phyloP scores from a whole-genome alignment of 2,797 vertebrate species.

The Chaunax sp. region DNA sequence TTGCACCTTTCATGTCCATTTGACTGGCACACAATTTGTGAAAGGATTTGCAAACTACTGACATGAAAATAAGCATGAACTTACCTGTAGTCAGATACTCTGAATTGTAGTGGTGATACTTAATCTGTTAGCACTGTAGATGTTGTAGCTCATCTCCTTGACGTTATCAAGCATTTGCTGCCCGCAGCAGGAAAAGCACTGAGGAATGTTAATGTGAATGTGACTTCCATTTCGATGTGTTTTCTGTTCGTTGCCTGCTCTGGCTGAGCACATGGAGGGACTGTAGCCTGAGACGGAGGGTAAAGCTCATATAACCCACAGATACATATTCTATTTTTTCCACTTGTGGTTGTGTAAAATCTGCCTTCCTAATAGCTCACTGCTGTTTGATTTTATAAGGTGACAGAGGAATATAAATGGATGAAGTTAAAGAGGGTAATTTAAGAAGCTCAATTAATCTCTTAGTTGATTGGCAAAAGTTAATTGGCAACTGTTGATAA shows the following conservation, averaged over 20 bases:
- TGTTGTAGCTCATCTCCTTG: slow-evolving; percentile 61
- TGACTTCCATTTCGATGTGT: slow-evolving; percentile 55
- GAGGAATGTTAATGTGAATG: slow-evolving; percentile 60
- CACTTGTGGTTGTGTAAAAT: slow-evolving; percentile 32
- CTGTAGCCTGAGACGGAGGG: slow-evolving; percentile 29
- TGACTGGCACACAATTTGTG: slow-evolving; percentile 23
- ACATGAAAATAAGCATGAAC: slow-evolving; percentile 42
- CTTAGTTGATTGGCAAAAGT: not conserved
- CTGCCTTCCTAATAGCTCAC: slow-evolving; percentile 17
- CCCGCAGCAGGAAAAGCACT: slow-evolving; percentile 53
- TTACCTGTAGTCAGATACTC: slow-evolving; percentile 42
- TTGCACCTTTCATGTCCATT: slow-evolving; percentile 22
- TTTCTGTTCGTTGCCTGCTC: slow-evolving; percentile 35
- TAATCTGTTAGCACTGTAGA: slow-evolving; percentile 45
- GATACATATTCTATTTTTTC: slow-evolving; percentile 4
- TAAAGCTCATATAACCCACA: slow-evolving; percentile 34
- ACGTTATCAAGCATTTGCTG: slow-evolving; percentile 55
- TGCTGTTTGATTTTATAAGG: slow-evolving; percentile 26
- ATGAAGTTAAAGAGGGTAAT: not conserved
- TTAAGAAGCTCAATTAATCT: not conserved
- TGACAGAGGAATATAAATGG: not conserved
- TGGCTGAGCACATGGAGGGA: slow-evolving; percentile 40
- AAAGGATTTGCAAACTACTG: slow-evolving; percentile 30
- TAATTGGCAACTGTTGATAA: not conserved
- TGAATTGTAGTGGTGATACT: slow-evolving; percentile 43